phyloP scores from a whole-genome alignment of 2,888 invertebrate species.

The Sinopyrophorus schimmeli region DNA sequence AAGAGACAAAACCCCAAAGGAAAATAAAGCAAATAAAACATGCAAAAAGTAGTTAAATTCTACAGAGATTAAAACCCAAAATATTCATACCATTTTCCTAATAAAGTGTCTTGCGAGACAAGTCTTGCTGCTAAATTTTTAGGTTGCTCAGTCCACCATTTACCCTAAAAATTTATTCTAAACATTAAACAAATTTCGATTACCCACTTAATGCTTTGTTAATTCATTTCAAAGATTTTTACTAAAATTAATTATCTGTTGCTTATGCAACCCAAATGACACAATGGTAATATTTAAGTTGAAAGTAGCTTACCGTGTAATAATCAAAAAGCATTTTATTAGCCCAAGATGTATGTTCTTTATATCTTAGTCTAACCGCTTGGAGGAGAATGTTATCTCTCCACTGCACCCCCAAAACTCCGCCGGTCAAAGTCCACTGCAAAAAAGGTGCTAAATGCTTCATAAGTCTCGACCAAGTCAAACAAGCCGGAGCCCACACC shows the following conservation, averaged over 20 bases:
- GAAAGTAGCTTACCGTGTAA: conserved; percentile 57
- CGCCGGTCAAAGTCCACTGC: conserved; percentile 63
- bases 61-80: conserved; percentile 21
- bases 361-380: conserved; percentile 67
- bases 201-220: too few relatives aligned
- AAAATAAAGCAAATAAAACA: too few relatives aligned
- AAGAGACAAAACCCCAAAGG: neutral
- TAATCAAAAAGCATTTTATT: conserved; percentile 63
- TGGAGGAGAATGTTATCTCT: conserved; percentile 64
- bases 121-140: conserved; percentile 62
- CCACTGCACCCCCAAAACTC: conserved; percentile 66
- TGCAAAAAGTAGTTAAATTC: conserved; percentile 26
- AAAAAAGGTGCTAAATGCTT: conserved; percentile 70
- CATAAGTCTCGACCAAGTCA: conserved; percentile 69
- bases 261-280: too few relatives aligned
- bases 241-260: too few relatives aligned
- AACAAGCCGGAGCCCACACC: conserved; percentile 70
- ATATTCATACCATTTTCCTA: conserved; percentile 53
- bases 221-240: too few relatives aligned
- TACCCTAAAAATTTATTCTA: conserved; percentile 56
- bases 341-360: conserved; percentile 56
- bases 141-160: conserved; percentile 62
- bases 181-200: conserved; percentile 15
- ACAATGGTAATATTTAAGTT: neutral
- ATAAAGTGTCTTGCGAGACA: conserved; percentile 60